A percentile compares a stretch with the other conserved stretches of the same genome.
These are phyloP conservation scores for Piscicola geometra DNA, from an alignment of 2,888 invertebrate species.

Conservation along the genomic window DNA sequence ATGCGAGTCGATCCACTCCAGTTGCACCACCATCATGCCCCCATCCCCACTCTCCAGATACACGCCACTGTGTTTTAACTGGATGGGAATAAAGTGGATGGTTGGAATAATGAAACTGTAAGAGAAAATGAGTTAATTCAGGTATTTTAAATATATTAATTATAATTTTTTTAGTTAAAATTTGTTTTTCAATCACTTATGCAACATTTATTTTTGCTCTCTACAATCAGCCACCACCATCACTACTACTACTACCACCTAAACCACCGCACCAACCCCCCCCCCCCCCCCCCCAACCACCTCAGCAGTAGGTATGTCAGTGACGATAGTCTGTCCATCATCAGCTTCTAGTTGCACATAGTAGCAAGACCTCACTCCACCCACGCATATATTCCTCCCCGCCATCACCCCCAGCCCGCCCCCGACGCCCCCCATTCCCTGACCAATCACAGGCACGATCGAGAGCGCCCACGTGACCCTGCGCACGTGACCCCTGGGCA, in stretches of 20 bases:
- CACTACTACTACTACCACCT: too few species aligned
- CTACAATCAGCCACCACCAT: too few species aligned
- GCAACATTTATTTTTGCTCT: too few species aligned
- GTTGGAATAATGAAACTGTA: too few species aligned
- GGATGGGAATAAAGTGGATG: neutral
- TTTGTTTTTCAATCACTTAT: too few species aligned
- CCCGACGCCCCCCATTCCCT: slow-evolving; percentile 1
- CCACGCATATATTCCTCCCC: slow-evolving; percentile 59
- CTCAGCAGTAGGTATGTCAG: slow-evolving; percentile 70
- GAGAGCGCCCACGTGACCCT: slow-evolving; percentile 51
- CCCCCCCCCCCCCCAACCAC: slow-evolving; percentile 53
- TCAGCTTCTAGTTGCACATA: slow-evolving; percentile 73
- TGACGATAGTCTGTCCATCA: slow-evolving; percentile 76
- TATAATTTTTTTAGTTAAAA: too few species aligned
- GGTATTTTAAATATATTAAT: too few species aligned
- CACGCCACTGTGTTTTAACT: slow-evolving; percentile 26
- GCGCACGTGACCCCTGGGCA: slow-evolving; percentile 71
- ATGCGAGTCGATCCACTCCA: slow-evolving; percentile 78
- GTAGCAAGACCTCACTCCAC: slow-evolving; percentile 71
- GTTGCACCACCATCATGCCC: slow-evolving; percentile 68
- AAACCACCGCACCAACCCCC: too few species aligned
- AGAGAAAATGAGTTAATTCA: too few species aligned
- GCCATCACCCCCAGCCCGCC: neutral
- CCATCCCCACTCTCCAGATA: slow-evolving; percentile 17
- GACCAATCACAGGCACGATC: slow-evolving; percentile 39